phyloP scores from a whole-genome alignment of 2,113 vertebrate species.

The Gila orcuttii region DNA sequence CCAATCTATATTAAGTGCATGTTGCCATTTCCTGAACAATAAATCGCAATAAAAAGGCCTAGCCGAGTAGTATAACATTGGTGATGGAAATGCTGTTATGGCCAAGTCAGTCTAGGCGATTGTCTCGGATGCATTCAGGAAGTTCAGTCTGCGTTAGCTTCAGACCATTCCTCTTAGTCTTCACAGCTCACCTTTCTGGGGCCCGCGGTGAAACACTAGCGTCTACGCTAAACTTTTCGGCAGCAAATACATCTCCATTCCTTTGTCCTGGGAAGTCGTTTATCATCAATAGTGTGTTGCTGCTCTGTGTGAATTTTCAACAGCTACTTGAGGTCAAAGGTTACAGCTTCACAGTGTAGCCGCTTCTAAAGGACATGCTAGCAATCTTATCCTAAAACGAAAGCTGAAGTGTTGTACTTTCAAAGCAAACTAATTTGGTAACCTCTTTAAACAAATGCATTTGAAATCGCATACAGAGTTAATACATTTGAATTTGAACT shows the following conservation, averaged over 20 bases:
- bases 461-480: too few relatives aligned
- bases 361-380: neutral
- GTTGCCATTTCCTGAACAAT: slow-evolving; percentile 71
- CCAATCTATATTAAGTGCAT: slow-evolving; percentile 69
- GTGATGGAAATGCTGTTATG: slow-evolving; percentile 66
- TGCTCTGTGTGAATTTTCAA: slow-evolving; percentile 60
- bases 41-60: slow-evolving; percentile 67
- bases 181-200: slow-evolving; percentile 64
- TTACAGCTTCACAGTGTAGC: slow-evolving; percentile 4
- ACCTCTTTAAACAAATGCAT: too few relatives aligned
- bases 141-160: slow-evolving; percentile 9
- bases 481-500: too few relatives aligned
- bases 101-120: slow-evolving; percentile 49
- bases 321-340: slow-evolving; percentile 40
- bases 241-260: slow-evolving; percentile 72
- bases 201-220: slow-evolving; percentile 40
- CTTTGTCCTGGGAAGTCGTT: slow-evolving; percentile 62
- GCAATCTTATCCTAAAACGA: neutral
- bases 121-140: slow-evolving; percentile 24
- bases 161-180: slow-evolving; percentile 48
- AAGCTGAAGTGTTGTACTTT: neutral
- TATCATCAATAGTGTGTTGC: slow-evolving; percentile 65
- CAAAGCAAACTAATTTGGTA: neutral
- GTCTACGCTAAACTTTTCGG: slow-evolving; percentile 64
- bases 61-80: slow-evolving; percentile 51